A percentile compares a stretch with the other conserved stretches of the same genome.
Conservation (phyloP, 2,797 vertebrate genomes). For the Podarcis lilfordi region DNA sequence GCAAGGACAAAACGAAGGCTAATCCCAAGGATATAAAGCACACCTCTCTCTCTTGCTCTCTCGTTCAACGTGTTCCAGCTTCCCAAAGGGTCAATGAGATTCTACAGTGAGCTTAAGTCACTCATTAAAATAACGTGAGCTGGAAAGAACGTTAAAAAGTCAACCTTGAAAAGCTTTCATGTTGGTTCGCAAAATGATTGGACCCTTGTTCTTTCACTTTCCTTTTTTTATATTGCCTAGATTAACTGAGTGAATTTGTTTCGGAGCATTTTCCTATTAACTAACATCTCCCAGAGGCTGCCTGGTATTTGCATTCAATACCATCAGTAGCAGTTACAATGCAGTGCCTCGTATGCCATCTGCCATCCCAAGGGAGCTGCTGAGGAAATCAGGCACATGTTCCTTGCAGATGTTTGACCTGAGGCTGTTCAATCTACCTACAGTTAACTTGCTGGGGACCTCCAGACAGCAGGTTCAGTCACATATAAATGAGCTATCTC, state of each 20-base stretch:
- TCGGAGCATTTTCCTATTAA: constrained; percentile 73
- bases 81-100: constrained; percentile 13
- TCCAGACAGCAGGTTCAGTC: constrained; percentile 24
- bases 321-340: constrained; percentile 68
- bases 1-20: constrained; percentile 30
- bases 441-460: constrained; percentile 55
- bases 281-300: constrained; percentile 71
- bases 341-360: constrained; percentile 52
- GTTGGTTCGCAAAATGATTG: constrained; percentile 64
- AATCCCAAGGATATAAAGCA: neutral
- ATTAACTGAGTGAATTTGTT: constrained; percentile 61
- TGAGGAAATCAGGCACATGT: constrained; percentile 58
- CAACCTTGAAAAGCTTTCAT: constrained; percentile 48
- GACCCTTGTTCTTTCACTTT: constrained; percentile 60
- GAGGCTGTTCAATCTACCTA: constrained; percentile 64
- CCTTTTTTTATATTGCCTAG: constrained; percentile 57
- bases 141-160: constrained; percentile 58
- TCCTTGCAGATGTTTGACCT: constrained; percentile 67
- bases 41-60: constrained; percentile 35
- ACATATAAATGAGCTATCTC: constrained; percentile 21
- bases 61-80: neutral
- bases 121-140: constrained; percentile 51
- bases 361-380: constrained; percentile 55
- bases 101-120: constrained; percentile 48
- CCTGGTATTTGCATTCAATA: constrained; percentile 65